phyloP scores from a whole-genome alignment of 2,113 vertebrate genomes.

The Nesospiza acunhae region DNA sequence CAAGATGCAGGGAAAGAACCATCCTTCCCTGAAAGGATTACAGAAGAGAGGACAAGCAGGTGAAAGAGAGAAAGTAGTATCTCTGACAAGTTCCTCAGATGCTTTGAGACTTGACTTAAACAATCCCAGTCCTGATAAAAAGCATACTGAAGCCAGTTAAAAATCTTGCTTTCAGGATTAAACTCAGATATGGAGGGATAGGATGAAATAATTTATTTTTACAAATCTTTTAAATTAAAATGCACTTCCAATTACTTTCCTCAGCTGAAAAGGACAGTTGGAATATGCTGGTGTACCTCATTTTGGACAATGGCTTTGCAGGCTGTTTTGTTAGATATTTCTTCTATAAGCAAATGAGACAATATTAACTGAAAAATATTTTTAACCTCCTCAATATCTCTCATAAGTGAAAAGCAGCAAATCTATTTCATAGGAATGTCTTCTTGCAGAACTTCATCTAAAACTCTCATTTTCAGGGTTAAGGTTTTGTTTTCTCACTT shows the following conservation, averaged over 20 bases:
- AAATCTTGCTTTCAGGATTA: background rate
- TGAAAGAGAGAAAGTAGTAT: background rate
- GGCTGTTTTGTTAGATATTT: background rate
- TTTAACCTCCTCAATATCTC: background rate
- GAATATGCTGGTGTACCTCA: background rate
- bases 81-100: background rate
- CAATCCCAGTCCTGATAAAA: background rate
- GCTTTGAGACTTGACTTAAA: background rate
- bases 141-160: background rate
- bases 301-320: background rate
- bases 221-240: slow-evolving; percentile 15
- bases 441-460: background rate
- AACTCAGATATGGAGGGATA: background rate
- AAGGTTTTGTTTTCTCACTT: background rate
- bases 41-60: background rate
- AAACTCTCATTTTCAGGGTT: background rate
- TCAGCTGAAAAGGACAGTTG: background rate
- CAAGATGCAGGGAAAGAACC: background rate
- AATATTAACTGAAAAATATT: background rate
- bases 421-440: background rate
- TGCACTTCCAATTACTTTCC: background rate
- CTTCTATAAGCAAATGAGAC: background rate
- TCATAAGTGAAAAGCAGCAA: background rate
- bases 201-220: background rate
- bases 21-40: background rate